Conservation (phyloP, 2,888 invertebrate genomes). For the Amblyjoppa proteus region DNA sequence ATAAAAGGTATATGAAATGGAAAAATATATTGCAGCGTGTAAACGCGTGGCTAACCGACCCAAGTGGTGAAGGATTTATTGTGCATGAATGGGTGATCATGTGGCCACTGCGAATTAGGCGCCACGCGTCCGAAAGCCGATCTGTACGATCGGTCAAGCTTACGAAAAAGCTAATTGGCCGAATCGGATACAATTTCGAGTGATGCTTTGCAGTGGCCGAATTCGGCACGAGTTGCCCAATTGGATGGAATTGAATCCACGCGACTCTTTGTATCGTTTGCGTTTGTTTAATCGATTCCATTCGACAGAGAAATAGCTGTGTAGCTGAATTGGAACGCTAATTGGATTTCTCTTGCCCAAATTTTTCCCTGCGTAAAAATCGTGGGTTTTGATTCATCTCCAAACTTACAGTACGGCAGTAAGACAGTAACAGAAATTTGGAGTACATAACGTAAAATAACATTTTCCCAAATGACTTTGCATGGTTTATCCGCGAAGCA, state of each 20-base stretch:
- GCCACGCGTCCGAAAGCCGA: constrained; percentile 62
- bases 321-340: constrained; percentile 24
- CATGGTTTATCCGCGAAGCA: neutral
- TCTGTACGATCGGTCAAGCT: constrained; percentile 71
- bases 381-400: neutral
- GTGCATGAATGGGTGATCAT: neutral
- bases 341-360: constrained; percentile 27
- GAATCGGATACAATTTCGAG: constrained; percentile 80
- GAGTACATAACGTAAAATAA: neutral
- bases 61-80: constrained; percentile 24
- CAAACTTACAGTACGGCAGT: neutral
- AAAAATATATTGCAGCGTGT: constrained; percentile 64
- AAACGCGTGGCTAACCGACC: constrained; percentile 60
- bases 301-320: constrained; percentile 9
- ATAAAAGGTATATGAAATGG: constrained; percentile 64
- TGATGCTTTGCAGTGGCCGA: constrained; percentile 62
- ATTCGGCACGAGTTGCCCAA: constrained; percentile 57
- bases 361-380: neutral
- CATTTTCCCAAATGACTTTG: neutral
- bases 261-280: constrained; percentile 43
- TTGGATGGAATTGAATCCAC: constrained; percentile 62
- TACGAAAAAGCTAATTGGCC: constrained; percentile 76
- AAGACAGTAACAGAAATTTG: no score
- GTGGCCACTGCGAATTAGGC: constrained; percentile 22
- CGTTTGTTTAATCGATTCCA: neutral